Evolutionary conservation across 2,888 invertebrate species (phyloP).

Genomic region (Diaperis boleti): DNA sequence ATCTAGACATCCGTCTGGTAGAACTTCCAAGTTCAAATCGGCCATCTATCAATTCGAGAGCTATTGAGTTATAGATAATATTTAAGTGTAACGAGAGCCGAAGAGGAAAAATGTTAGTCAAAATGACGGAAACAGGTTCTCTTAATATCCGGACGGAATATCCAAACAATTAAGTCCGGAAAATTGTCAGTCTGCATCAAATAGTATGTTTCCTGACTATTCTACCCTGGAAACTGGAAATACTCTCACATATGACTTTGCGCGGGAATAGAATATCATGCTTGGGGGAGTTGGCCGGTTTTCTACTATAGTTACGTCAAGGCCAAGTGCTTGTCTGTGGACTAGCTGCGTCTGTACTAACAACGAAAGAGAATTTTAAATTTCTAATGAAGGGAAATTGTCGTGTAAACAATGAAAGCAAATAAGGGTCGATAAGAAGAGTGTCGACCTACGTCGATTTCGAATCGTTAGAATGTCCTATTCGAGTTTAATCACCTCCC

Average conservation of each 20-base stretch:
- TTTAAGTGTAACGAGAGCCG: slow-evolving; percentile 19
- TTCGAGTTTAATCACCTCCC: slow-evolving; percentile 24
- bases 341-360: slow-evolving; percentile 1
- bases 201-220: slow-evolving; percentile 1
- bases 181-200: slow-evolving; percentile 21
- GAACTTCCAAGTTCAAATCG: neutral
- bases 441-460: slow-evolving; percentile 10
- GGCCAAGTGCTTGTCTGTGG: neutral
- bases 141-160: slow-evolving; percentile 27
- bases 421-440: slow-evolving; percentile 25
- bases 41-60: slow-evolving; percentile 27
- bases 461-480: slow-evolving; percentile 4
- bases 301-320: slow-evolving; percentile 18
- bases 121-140: slow-evolving; percentile 11
- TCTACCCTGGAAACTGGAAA: slow-evolving; percentile 19
- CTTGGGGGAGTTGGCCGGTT: slow-evolving; percentile 16
- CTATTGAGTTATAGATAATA: slow-evolving; percentile 28
- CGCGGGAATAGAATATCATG: slow-evolving; percentile 9
- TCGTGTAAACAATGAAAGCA: slow-evolving; percentile 18
- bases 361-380: slow-evolving; percentile 27
- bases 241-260: slow-evolving; percentile 24
- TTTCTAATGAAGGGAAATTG: slow-evolving; percentile 28
- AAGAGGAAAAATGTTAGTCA: slow-evolving; percentile 20
- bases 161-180: slow-evolving; percentile 26
- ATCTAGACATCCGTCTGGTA: slow-evolving; percentile 5